phyloP scores from a whole-genome alignment of 2,797 vertebrate species.

The Sebastes cheni region DNA sequence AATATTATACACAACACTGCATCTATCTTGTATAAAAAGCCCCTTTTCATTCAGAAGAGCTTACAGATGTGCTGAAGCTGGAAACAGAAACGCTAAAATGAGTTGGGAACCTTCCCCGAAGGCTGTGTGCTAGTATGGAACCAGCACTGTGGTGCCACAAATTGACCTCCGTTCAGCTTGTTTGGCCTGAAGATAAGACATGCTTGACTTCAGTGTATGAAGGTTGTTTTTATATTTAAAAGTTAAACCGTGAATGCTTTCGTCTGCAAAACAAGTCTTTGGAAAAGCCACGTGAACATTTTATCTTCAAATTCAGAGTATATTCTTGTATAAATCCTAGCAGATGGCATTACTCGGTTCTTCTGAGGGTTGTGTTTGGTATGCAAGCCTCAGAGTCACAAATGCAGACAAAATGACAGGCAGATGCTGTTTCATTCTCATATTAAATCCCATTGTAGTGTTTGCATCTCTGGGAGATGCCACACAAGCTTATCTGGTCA shows the following conservation, averaged over 20 bases:
- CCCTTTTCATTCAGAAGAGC: not conserved
- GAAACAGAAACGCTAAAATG: slow-evolving; percentile 1
- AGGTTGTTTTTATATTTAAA: slow-evolving; percentile 18
- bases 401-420: slow-evolving; percentile 15
- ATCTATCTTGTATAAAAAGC: not conserved
- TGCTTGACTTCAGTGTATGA: not conserved
- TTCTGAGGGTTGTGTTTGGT: slow-evolving; percentile 26
- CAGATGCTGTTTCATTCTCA: slow-evolving; percentile 39
- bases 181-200: slow-evolving; percentile 24
- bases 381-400: slow-evolving; percentile 19
- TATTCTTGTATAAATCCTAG: slow-evolving; percentile 7
- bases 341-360: slow-evolving; percentile 18
- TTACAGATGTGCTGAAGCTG: not conserved
- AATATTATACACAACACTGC: not conserved
- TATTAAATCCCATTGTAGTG: slow-evolving; percentile 50
- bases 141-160: not conserved
- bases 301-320: not conserved
- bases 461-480: slow-evolving; percentile 38
- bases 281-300: not conserved
- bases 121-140: not conserved
- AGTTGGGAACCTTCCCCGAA: not conserved
- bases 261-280: not conserved
- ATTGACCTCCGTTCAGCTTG: slow-evolving; percentile 18
- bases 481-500: slow-evolving; percentile 59
- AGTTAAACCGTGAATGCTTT: slow-evolving; percentile 9